Evolutionary conservation across 37 sponge, comb jelly and placozoan genomes (phyloP), one percentile per base, ranked within the genome.

Genomic region (Ephydatia muelleri): DNA sequence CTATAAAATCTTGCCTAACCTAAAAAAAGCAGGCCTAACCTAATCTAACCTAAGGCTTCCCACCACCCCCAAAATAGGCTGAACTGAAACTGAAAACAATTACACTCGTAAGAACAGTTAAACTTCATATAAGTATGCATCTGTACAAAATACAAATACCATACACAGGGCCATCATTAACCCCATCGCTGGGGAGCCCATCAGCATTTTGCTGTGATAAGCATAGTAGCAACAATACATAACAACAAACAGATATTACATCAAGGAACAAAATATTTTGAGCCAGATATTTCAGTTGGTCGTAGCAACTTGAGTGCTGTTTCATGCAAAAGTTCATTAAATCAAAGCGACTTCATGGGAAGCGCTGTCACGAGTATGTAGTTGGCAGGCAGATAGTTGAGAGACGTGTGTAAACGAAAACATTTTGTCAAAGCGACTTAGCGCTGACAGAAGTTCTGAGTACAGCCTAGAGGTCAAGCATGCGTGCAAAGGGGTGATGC

Each of bases 21-120:
- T n/a, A n/a, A 57, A 49, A 65, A 32, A 65, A 65, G 49, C 29
- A 65, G 65, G 79, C 79, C 79, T 27, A 49, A 78, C 79, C 31
- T 57, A 72, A 72, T 16, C 34, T 72, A 34, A 27, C 31, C 33
- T 72, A 72, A 72, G 16, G 14, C 33, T 34, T n/a, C n/a, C n/a
- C n/a, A n/a, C n/a, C n/a, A n/a, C n/a, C n/a, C n/a, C n/a, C n/a
- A n/a, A n/a, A 72, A 72, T 30, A 29, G 30, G 30, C 21, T 29
- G 14, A 0, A 27, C 6, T 43, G 43, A 43, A 43, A 43, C 43
- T 43, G 43, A 43, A 43, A 43, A 3, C 43, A 43, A 57, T 57
- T 57, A 57, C 57, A 57, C 57, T 57, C 19, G 57, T 57, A 57
- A 57, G 57, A 57, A 57, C 57, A 57, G 19, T 57, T 14, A 57